Evolutionary conservation across 2,888 invertebrate species (phyloP), one percentile per base, ranked within the genome.

Genomic region (Diplolepis rosae): DNA sequence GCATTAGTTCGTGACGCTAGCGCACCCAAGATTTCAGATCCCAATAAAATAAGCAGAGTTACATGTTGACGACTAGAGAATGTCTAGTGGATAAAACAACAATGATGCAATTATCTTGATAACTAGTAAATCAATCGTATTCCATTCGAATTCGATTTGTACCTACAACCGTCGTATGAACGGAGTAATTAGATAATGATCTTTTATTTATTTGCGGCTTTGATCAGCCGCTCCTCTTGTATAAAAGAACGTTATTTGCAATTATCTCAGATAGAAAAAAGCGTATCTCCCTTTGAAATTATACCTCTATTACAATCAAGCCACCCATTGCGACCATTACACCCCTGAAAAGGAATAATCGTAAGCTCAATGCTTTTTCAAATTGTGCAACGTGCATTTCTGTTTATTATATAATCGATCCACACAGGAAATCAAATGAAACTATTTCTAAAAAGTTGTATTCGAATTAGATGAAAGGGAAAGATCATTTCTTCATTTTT

Each of bases 261-360:
- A 87, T 88, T 87, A 88, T 86, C 82, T 80, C 80, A 76, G 80
- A 54, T 54, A 76, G 81, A 81, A 76, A 81, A 69, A 82, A 83
- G 80, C 81, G 80, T 79, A 81, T 83, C 80, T 79, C 80, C 77
- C 80, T 30, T 79, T 79, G 74, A 79, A 86, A 87, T 88, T 87
- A 88, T 87, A 85, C 85, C 85, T 87, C 85, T 83, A 87, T 87
- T 87, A 88, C 84, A 87, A 87, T 88, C 83, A 87, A 87, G 83
- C 86, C 86, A 85, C 84, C 86, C 85, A 87, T 87, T 84, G 86
- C 84, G 85, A 80, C 73, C 76, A 73, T 65, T 70, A 69, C 76
- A 77, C 70, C 73, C 78, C 76, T 80, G 80, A 82, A 83, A 18
- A 80, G 73, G 68, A 78, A 75, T 69, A 74, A 68, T 67, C 54